phyloP scores from a whole-genome alignment of 2,113 vertebrate species.

The Mobula hypostoma region DNA sequence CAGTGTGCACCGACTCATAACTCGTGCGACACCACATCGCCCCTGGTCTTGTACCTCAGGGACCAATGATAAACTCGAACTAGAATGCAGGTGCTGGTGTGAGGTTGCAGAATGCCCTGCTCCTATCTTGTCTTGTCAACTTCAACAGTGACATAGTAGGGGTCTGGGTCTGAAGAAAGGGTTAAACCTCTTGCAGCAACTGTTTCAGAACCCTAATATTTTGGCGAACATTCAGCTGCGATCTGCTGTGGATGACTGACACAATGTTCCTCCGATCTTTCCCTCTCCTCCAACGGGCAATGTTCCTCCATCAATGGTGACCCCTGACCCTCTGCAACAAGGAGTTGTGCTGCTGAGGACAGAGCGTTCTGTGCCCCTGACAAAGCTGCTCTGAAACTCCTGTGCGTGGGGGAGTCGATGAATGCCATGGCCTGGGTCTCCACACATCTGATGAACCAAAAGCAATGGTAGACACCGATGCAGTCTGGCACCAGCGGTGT shows the following conservation, averaged over 20 bases:
- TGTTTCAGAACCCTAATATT: neutral
- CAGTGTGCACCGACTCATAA: no score
- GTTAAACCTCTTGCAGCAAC: neutral
- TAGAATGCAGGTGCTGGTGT: no score
- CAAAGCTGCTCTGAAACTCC: neutral
- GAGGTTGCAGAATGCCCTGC: no score
- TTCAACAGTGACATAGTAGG: no score
- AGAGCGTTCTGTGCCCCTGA: neutral
- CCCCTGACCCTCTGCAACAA: neutral
- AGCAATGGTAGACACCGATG: no score
- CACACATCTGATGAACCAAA: no score
- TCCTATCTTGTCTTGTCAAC: no score
- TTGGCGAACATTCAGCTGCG: neutral
- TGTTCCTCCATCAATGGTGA: neutral
- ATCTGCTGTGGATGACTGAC: neutral
- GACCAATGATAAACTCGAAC: no score
- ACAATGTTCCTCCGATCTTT: neutral
- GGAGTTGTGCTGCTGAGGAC: neutral
- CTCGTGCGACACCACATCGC: no score
- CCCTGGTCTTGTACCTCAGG: no score
- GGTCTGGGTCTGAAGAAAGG: no score
- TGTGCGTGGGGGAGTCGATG: neutral
- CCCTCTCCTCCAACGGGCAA: neutral
- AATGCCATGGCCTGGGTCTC: neutral
- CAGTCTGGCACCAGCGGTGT: no score